phyloP scores from a whole-genome alignment of 2,113 vertebrate species.

The Australoheros scitulus region DNA sequence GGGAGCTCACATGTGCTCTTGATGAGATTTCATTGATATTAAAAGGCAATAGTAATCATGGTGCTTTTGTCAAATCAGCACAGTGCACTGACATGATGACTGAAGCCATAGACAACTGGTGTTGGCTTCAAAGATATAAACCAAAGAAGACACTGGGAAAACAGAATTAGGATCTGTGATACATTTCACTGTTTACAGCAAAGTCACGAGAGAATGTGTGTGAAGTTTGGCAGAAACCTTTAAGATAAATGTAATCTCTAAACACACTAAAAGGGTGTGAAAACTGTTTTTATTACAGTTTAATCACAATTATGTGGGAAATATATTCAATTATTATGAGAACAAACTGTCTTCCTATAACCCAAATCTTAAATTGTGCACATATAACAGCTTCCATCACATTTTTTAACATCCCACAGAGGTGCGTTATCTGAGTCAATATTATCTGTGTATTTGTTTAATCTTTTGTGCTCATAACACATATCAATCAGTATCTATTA shows the following conservation, averaged over 20 bases:
- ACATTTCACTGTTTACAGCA: not conserved
- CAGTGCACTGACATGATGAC: slow-evolving; percentile 40
- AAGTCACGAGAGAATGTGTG: slow-evolving; percentile 22
- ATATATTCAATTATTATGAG: not conserved
- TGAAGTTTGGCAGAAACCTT: slow-evolving; percentile 2
- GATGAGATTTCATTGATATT: slow-evolving; percentile 74
- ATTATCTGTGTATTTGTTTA: not conserved
- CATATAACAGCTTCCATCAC: not conserved
- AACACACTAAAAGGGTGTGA: not conserved
- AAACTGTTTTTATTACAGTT: not conserved
- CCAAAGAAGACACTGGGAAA: not conserved
- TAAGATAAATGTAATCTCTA: not conserved
- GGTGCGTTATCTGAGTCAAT: not conserved
- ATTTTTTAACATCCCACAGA: not conserved
- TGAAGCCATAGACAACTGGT: slow-evolving; percentile 67
- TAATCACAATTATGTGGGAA: not conserved
- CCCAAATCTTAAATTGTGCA: not conserved
- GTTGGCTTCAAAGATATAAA: slow-evolving; percentile 45
- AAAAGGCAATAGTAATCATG: slow-evolving; percentile 69
- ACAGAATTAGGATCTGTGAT: slow-evolving; percentile 8
- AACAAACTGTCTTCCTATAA: no score
- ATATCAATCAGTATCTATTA: no score
- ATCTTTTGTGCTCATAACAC: not conserved
- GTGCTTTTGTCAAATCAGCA: slow-evolving; percentile 65
- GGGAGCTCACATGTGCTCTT: slow-evolving; percentile 48